Evolutionary conservation across 1,140 invertebrate species (phyloP).

Genomic region (Drosophila eugracilis): DNA sequence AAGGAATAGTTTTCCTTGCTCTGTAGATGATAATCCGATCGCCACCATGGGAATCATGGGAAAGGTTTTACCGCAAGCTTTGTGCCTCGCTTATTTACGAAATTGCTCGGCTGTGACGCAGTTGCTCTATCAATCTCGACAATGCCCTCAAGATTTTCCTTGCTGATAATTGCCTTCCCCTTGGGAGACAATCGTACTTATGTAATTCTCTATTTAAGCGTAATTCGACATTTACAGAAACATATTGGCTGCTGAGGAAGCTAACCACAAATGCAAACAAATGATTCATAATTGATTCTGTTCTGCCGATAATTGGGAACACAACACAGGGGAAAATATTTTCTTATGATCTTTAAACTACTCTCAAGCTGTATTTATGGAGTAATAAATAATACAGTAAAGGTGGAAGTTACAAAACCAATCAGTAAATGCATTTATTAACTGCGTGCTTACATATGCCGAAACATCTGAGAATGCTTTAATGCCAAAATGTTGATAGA

Average conservation of each 20-base stretch:
- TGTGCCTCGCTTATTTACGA: conserved; percentile 33
- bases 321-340: conserved; percentile 1
- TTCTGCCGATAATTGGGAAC: conserved; percentile 44
- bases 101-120: conserved; percentile 53
- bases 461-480: no score
- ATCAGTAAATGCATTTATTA: no score
- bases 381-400: no score
- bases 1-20: background rate
- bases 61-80: conserved; percentile 8
- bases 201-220: conserved; percentile 28
- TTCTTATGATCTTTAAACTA: no score
- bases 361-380: no score
- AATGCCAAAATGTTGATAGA: no score
- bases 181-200: conserved; percentile 32
- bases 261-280: conserved; percentile 34
- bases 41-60: background rate
- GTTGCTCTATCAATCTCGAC: conserved; percentile 19
- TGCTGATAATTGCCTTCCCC: conserved; percentile 26
- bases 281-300: conserved; percentile 60
- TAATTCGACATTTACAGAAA: conserved; percentile 32
- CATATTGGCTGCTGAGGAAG: background rate
- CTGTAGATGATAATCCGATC: conserved; percentile 12
- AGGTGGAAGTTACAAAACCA: no score
- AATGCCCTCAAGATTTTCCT: conserved; percentile 18
- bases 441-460: no score